Percentiles rank a stretch among this genome's conserved stretches.
Evolutionary conservation across 2,888 invertebrate genomes (phyloP).

Genomic region (Caenorhabditis angaria): DNA sequence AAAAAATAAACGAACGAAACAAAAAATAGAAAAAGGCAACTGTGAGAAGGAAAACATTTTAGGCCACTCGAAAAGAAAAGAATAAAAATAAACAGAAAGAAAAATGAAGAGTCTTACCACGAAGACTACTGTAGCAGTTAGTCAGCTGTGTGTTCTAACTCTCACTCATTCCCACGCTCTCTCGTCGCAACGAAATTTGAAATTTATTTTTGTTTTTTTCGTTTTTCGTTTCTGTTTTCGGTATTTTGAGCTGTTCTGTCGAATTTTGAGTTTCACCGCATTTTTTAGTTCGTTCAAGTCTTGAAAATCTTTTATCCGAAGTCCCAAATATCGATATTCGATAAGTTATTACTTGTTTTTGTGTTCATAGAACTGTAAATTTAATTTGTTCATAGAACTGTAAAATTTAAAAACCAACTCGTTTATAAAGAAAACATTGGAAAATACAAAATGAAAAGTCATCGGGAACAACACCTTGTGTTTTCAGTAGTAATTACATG

Average conservation of each 20-base stretch:
- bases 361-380: no score
- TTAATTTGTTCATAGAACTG: no score
- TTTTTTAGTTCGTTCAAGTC: no score
- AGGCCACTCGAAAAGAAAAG: background rate
- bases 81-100: background rate
- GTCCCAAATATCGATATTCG: no score
- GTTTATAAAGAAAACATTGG: background rate
- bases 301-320: no score
- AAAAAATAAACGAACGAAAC: background rate
- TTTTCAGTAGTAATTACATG: background rate
- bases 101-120: conserved; percentile 9
- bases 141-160: conserved; percentile 14
- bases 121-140: conserved; percentile 22
- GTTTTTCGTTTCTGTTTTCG: background rate
- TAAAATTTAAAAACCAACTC: background rate
- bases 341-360: no score
- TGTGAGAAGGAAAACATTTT: background rate
- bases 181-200: background rate
- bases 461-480: background rate
- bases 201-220: background rate
- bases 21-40: background rate
- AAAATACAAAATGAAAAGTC: background rate
- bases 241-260: no score
- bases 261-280: no score
- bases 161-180: conserved; percentile 13